A percentile compares a stretch with the other conserved stretches of the same genome.
phyloP scores from a whole-genome alignment of 2,888 invertebrate genomes.

The Nematopogon swammerdamellus region DNA sequence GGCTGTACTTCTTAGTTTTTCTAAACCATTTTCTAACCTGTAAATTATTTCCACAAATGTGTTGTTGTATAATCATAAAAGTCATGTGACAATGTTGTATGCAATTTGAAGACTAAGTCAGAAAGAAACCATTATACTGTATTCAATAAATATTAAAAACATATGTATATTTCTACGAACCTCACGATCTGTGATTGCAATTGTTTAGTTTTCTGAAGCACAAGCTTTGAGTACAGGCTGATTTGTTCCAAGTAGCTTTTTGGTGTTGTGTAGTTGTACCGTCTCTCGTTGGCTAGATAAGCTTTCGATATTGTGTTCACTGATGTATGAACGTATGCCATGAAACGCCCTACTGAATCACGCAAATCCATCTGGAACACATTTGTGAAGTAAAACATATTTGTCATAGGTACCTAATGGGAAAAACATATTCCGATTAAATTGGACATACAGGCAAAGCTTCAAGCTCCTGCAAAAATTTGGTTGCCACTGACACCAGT shows the following conservation, averaged over 20 bases:
- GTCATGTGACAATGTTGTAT: neutral
- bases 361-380: conserved; percentile 60
- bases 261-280: conserved; percentile 97
- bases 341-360: conserved; percentile 86
- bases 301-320: conserved; percentile 87
- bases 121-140: no score
- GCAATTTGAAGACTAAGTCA: no score
- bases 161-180: no score
- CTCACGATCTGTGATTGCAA: no score
- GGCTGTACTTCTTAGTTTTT: conserved; percentile 86
- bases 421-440: neutral
- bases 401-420: neutral
- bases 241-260: conserved; percentile 97
- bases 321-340: conserved; percentile 93
- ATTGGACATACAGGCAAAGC: conserved; percentile 71
- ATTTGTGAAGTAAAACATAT: neutral
- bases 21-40: conserved; percentile 88
- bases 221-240: conserved; percentile 83
- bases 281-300: conserved; percentile 84
- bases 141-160: no score
- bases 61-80: neutral
- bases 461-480: conserved; percentile 78
- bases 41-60: conserved; percentile 2
- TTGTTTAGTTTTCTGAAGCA: no score
- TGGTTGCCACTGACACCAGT: conserved; percentile 86